phyloP scores from a whole-genome alignment of 2,888 invertebrate genomes.

The Sphaerophoria rueppellii region DNA sequence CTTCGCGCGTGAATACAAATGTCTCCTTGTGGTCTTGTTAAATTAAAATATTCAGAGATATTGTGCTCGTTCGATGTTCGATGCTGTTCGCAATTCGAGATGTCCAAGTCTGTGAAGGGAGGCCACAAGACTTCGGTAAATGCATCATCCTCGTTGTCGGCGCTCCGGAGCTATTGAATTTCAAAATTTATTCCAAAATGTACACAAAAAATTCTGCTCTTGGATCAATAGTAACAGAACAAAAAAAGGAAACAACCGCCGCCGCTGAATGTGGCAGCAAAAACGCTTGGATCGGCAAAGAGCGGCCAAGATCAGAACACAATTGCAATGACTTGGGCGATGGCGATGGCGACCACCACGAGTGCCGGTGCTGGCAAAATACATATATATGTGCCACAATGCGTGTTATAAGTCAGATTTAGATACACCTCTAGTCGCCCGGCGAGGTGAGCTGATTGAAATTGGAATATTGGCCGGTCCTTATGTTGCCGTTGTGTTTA shows the following conservation, averaged over 20 bases:
- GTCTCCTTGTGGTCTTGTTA: slow-evolving; percentile 69
- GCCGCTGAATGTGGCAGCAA: slow-evolving; percentile 21
- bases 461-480: slow-evolving; percentile 69
- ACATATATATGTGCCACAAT: slow-evolving; percentile 71
- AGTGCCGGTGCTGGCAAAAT: slow-evolving; percentile 55
- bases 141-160: slow-evolving; percentile 55
- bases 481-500: slow-evolving; percentile 30
- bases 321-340: slow-evolving; percentile 43
- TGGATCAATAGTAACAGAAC: neutral
- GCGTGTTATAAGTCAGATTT: slow-evolving; percentile 74
- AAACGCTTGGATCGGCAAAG: slow-evolving; percentile 42
- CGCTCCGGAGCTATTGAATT: slow-evolving; percentile 71
- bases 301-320: slow-evolving; percentile 68
- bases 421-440: slow-evolving; percentile 70
- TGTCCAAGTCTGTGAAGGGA: neutral
- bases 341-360: slow-evolving; percentile 62
- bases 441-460: slow-evolving; percentile 73
- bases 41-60: slow-evolving; percentile 72
- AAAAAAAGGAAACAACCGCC: slow-evolving; percentile 1
- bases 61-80: neutral
- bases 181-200: slow-evolving; percentile 73
- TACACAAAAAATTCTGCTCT: slow-evolving; percentile 41
- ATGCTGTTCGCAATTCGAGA: neutral
- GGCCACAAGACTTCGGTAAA: slow-evolving; percentile 11
- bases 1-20: slow-evolving; percentile 63